Conservation (phyloP, 2,888 invertebrate genomes). For the Fragum fragum region DNA sequence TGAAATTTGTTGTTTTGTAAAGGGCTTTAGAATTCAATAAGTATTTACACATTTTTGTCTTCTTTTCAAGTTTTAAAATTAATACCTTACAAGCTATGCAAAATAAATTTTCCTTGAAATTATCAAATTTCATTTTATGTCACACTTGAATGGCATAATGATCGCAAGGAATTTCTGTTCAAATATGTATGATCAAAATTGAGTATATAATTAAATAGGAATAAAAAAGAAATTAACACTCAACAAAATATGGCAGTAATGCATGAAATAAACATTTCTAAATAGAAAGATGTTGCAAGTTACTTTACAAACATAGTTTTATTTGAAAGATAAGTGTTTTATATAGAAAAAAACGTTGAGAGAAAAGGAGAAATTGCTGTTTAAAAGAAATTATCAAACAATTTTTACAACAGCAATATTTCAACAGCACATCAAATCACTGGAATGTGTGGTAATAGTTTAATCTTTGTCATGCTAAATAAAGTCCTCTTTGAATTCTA, state of each 20-base stretch:
- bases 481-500: no score
- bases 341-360: neutral
- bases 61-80: no score
- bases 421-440: neutral
- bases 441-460: neutral
- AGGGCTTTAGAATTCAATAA: no score
- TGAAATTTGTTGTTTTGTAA: no score
- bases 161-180: neutral
- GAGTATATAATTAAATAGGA: neutral
- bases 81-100: no score
- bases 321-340: no score
- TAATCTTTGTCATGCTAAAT: no score
- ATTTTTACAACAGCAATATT: neutral
- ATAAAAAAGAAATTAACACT: neutral
- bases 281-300: no score
- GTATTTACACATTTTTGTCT: no score
- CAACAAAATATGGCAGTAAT: neutral
- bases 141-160: constrained; percentile 3
- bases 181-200: neutral
- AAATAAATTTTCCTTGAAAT: neutral
- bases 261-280: no score
- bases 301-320: no score
- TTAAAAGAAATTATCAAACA: neutral
- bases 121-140: constrained; percentile 5
- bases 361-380: neutral